Evolutionary conservation across 2,113 vertebrate species (phyloP).

Genomic region (Chinchilla lanigera): DNA sequence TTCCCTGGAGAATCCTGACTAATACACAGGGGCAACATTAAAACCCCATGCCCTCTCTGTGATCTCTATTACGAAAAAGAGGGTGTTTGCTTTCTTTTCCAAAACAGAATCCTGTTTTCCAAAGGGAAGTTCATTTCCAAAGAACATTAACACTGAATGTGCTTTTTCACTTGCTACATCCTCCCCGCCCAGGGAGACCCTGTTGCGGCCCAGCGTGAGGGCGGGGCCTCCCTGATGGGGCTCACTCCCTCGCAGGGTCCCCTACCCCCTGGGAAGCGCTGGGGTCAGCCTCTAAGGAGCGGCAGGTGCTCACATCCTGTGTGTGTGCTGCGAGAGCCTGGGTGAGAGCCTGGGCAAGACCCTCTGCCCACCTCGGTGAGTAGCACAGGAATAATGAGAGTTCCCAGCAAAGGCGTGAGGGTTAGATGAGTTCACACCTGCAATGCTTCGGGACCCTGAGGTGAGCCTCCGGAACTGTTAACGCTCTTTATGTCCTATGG

Average conservation of each 20-base stretch:
- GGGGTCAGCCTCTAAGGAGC: neutral
- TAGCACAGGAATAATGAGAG: neutral
- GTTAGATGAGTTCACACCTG: neutral
- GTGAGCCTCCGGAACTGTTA: neutral
- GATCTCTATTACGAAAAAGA: neutral
- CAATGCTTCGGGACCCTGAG: fast-evolving
- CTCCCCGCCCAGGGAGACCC: neutral
- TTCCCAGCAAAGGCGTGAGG: too few relatives aligned
- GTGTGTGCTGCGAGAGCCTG: neutral
- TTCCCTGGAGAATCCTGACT: neutral
- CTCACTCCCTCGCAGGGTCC: neutral
- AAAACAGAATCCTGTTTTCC: slow-evolving; percentile 36
- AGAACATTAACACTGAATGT: neutral
- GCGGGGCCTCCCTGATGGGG: fast-evolving
- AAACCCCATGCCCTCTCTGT: neutral
- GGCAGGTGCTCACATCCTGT: neutral
- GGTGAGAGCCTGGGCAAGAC: too few relatives aligned
- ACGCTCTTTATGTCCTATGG: too few relatives aligned
- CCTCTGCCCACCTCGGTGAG: neutral
- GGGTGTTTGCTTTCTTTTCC: neutral
- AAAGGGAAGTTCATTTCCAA: slow-evolving; percentile 33
- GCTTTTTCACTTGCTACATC: neutral
- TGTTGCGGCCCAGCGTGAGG: fast-evolving
- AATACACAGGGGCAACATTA: neutral
- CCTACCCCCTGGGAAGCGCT: neutral